phyloP scores from a whole-genome alignment of 2,797 vertebrate genomes.

The Lepus townsendii region DNA sequence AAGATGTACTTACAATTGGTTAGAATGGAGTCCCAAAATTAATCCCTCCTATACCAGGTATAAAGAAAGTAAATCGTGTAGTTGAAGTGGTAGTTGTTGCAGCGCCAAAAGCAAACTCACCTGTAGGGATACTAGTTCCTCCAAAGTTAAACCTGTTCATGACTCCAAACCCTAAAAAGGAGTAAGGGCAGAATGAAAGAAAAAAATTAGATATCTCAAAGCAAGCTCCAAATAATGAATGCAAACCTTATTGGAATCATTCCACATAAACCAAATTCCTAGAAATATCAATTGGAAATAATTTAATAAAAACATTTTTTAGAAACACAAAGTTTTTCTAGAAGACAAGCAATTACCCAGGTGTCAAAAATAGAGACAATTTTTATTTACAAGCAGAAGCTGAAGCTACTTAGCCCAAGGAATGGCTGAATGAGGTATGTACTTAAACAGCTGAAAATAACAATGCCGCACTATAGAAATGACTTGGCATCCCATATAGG shows the following conservation, averaged over 20 bases:
- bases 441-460: neutral
- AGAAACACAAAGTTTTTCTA: slow-evolving; percentile 31
- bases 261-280: neutral
- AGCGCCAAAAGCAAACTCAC: slow-evolving; percentile 88
- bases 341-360: slow-evolving; percentile 7
- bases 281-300: slow-evolving; percentile 7
- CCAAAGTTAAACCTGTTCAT: slow-evolving; percentile 92
- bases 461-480: neutral
- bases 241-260: slow-evolving; percentile 40
- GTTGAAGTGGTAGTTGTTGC: slow-evolving; percentile 81
- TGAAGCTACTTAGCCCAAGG: neutral
- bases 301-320: neutral
- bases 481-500: too few relatives aligned
- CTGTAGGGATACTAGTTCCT: slow-evolving; percentile 68
- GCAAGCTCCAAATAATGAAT: slow-evolving; percentile 26
- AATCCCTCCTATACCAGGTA: slow-evolving; percentile 80
- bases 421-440: slow-evolving; percentile 42
- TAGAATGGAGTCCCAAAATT: slow-evolving; percentile 86
- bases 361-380: neutral
- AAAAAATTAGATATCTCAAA: neutral
- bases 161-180: slow-evolving; percentile 60
- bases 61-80: slow-evolving; percentile 83
- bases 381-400: slow-evolving; percentile 9
- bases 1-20: slow-evolving; percentile 76
- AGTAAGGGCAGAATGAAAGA: neutral